These are phyloP conservation scores for Rhagologus leucostigma DNA, from an alignment of 2,113 vertebrate species.

Conservation along the genomic window DNA sequence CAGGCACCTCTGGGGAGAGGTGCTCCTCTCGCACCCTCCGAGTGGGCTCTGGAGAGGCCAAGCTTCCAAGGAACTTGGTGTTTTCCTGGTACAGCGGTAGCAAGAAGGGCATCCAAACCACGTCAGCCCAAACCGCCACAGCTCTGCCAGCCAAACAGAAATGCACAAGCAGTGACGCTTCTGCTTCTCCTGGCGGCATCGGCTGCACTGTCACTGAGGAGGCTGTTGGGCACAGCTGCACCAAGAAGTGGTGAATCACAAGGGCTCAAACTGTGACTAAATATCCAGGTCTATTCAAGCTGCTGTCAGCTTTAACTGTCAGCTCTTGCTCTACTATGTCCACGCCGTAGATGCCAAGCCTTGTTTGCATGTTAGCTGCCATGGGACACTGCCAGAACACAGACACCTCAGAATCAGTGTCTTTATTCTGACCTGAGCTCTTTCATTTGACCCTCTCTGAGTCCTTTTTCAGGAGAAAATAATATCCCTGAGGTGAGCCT, in stretches of 20 bases:
- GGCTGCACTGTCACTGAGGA: background rate
- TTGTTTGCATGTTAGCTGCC: background rate
- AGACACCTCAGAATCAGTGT: background rate
- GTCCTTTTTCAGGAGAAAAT: background rate
- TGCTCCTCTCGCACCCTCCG: accelerated
- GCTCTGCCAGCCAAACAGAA: background rate
- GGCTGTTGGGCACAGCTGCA: background rate
- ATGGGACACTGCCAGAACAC: background rate
- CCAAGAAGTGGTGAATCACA: background rate
- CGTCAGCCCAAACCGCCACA: background rate
- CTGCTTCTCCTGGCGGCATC: background rate
- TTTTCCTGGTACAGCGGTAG: background rate
- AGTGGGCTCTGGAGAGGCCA: background rate
- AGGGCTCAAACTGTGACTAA: background rate
- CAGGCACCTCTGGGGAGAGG: background rate
- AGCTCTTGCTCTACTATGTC: background rate
- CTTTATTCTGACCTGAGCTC: background rate
- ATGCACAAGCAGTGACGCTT: background rate
- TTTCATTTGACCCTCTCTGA: background rate
- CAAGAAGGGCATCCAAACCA: background rate
- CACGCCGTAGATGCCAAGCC: accelerated
- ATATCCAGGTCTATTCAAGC: background rate
- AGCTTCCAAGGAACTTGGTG: background rate
- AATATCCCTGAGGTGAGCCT: background rate
- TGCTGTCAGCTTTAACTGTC: background rate